phyloP scores from a whole-genome alignment of 2,113 vertebrate genomes.

The rabbit (Oryctolagus cuniculus) region mOryCun1.1 NC_091436.1:106263001-106263500 shows the following conservation, averaged over 20 bases:
- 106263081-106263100: constrained; percentile 6
- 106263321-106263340: not conserved
- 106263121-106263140: not conserved
- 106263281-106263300: not conserved
- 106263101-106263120: constrained; percentile 28
- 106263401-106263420: not conserved
- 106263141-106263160: constrained; percentile 49
- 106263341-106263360: not conserved
- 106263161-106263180: not conserved
- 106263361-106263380: not conserved
- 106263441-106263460: no score
- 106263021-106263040: constrained; percentile 66
- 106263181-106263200: not conserved
- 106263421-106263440: not conserved
- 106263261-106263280: not conserved
- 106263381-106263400: not conserved
- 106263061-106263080: not conserved
- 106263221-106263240: not conserved
- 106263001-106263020: constrained; percentile 47
- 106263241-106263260: not conserved
- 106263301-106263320: not conserved
- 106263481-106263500: not conserved
- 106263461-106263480: not conserved
- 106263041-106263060: not conserved
- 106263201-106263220: not conserved